Base-by-base conservation (phyloP, 2,888 invertebrate genomes). In the Lasioglossum pauxillum region DNA sequence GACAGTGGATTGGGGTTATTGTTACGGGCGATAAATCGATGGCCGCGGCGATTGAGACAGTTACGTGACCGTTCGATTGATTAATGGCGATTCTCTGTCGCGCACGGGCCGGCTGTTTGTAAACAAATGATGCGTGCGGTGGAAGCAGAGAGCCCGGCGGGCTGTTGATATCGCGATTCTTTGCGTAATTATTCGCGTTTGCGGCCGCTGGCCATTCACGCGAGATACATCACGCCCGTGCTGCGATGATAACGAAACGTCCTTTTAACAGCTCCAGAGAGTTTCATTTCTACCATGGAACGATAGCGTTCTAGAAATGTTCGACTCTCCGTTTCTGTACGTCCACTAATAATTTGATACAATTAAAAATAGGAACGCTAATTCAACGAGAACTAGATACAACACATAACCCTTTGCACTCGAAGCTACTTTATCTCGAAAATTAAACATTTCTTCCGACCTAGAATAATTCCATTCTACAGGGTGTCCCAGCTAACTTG, bases 171-270 rank as follows among this genome's bases (percentile, higher is more conserved):
- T 60, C 67, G 57, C 80, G 75, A 31, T 80, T 85, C 85, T 90
- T 90, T 90, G 88, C 88, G 88, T 88, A 90, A 90, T 90, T 86
- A 87, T 83, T 88, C 89, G 82, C 80, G 81, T 67, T 76, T 35
- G 84, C 83, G 78, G 80, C 80, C 75, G 85, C 81, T 83, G 82
- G 67, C 53, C 90, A 90, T 90, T 90, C 88, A 69, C 83, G 78
- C 81, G 88, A 88, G 88, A 88, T 85, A 86, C 73, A 71, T 38
- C 82, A 76, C 79, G 83, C 64, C 60, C 75, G 77, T 57, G 74
- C 60, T 3, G 44, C 44, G 46, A 72, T 5, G 85, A 83, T 78
- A 80, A 83, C 73, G 69, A 80, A 77, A 44, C 78, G 60, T 12
- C 60, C 31, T 57, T 53, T 35, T n/a, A 69, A 23, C 53, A 53